Evolutionary conservation across 2,113 vertebrate species (phyloP), one percentile per base, ranked within the genome.

Genomic region (Pholis gunnellus): DNA sequence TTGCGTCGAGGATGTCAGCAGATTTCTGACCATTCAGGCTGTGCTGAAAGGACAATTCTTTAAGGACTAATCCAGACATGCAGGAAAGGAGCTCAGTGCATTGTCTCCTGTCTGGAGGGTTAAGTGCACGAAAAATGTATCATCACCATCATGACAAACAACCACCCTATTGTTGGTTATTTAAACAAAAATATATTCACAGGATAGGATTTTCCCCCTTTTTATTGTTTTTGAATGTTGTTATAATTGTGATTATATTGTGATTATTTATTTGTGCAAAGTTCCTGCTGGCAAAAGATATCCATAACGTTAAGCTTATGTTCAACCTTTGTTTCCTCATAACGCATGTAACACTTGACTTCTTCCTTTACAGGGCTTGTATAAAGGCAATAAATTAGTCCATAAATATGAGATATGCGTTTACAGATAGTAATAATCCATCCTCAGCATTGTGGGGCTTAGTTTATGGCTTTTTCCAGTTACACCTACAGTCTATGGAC

Each of bases 91-190:
- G 79, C 22, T 74, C 20, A 38, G 10, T 40, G 31, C 31, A 67
- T 72, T 80, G 72, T 79, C 52, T 71, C 60, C 60, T 72, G 44
- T 72, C 60, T 83, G 56, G 52, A 31, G 59, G 9, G 42, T 42
- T 54, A 60, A 61, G 60, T 57, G 71, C 60, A 40, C 42, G 6
- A 72, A 83, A 71, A 38, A 81, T 82, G 31, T 31, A 75, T 48
- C 36, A 61, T 54, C 56, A 52, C 63, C 65, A 69, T 63, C 54
- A 56, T 31, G 29, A 31, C 34, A 81, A 54, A 79, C 42, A 59
- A 44, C 17, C 22, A 40, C 2, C 3, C 15, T 61, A 22, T 65
- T 66, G 57, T 25, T 67, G 59, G 61, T 56, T 65, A 64, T 6
- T 65, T 42, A 52, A 66, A 34, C 8, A 13, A 20, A 34, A 42